Base-by-base conservation (phyloP, 37 sponge, comb jelly and placozoan genomes). In the Axinella damicornis region DNA sequence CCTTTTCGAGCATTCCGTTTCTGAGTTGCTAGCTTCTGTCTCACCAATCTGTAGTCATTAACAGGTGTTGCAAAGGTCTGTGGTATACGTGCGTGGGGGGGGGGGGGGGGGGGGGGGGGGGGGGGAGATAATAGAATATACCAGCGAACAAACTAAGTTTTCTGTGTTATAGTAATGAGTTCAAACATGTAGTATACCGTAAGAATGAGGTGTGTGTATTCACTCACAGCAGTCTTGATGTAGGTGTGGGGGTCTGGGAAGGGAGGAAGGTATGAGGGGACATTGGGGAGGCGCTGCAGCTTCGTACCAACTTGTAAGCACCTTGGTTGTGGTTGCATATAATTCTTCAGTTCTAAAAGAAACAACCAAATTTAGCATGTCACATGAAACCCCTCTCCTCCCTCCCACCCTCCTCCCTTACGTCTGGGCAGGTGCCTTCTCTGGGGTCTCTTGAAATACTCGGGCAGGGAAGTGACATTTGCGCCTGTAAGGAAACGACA, bases 181-280 rank as follows among this genome's bases (percentile, higher is more conserved):
- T 27, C 5, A 61, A 27, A 61, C 14, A 61, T 61, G 5, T 61
- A 61, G 12, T 61, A 46, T 46, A 46, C 46, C n/a, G n/a, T n/a
- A n/a, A n/a, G n/a, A n/a, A n/a, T 46, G 46, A 46, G 46, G 46
- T 46, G 46, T 46, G 9, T 9, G 9, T 9, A 46, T 46, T 46
- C 46, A 79, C 95, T 94, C 54, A 95, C 95, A 11, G 92, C 89
- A 57, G 95, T 91, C 38, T 58, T 66, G 65, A 91, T 76, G 69
- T 82, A 95, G 17, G 95, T 95, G 86, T 95, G 95, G 22, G 92
- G 86, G 69, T 95, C 92, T 34, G 95, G 95, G 32, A 91, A 81
- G 33, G 80, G 38, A 5, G 92, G 92, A 34, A 89, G 85, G 83
- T 95, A 69, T 22, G 73, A 31, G 18, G 89, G 85, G 2, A 95